These are phyloP conservation scores for Ceratina calcarata DNA, from an alignment of 1,140 invertebrate species.

Conservation along the genomic window DNA sequence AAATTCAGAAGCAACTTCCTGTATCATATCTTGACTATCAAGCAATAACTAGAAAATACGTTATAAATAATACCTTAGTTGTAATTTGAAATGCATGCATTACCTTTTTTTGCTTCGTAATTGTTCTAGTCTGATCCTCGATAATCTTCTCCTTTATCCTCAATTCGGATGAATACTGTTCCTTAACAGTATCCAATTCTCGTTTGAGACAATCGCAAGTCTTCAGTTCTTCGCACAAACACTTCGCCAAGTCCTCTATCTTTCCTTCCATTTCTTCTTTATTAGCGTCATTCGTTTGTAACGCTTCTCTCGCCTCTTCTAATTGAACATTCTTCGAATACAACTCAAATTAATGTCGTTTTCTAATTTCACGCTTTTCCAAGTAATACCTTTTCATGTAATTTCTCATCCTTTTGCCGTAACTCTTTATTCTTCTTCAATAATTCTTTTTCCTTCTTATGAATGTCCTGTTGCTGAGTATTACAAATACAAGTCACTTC, in stretches of 20 bases:
- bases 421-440: constrained; percentile 47
- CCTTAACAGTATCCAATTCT: constrained; percentile 59
- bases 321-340: constrained; percentile 54
- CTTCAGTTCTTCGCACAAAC: constrained; percentile 55
- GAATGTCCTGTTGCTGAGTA: constrained; percentile 47
- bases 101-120: constrained; percentile 68
- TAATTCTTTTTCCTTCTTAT: constrained; percentile 52
- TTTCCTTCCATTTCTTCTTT: constrained; percentile 52
- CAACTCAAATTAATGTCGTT: neutral
- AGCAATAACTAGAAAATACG: constrained; percentile 60
- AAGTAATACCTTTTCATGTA: too few species aligned
- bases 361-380: neutral
- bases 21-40: constrained; percentile 61
- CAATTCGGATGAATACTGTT: constrained; percentile 62
- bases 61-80: neutral
- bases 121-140: constrained; percentile 64
- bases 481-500: constrained; percentile 59
- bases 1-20: constrained; percentile 64
- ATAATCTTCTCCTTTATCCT: constrained; percentile 70
- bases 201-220: constrained; percentile 51
- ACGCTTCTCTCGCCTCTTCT: constrained; percentile 26
- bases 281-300: constrained; percentile 46
- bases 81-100: neutral
- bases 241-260: constrained; percentile 57
- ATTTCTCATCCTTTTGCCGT: neutral